Evolutionary conservation across 1,140 invertebrate genomes (phyloP), one percentile per base, ranked within the genome.

Genomic region (Gryllus bimaculatus): DNA sequence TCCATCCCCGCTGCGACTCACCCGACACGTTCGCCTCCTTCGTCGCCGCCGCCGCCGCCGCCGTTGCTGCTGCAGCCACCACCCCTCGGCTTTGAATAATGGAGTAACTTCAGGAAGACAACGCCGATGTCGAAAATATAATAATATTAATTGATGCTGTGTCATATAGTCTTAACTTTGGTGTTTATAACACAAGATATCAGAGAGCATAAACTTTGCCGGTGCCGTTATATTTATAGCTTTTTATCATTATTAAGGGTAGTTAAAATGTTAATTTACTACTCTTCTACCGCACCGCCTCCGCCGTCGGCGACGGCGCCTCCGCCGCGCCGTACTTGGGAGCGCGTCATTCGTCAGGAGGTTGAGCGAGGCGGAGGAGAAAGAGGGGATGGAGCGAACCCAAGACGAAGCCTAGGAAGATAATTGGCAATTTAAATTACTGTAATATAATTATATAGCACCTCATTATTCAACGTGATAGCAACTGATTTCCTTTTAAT

Each of bases 391-490:
- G 18, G 54, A 18, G 54, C 54, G 54, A 66, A 18, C 54, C 54
- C 54, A 66, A 66, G 54, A 66, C 54, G 54, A 66, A 66, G 54
- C 54, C 18, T 66, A 66, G 10, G 26, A 66, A 66, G 54, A 66
- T 66, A 66, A 66, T 66, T 66, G 54, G 54, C 54, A 66, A 66
- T 66, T 66, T 66, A 66, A 66, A 66, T 66, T 66, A 66, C 54
- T 66, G 54, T 66, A 66, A 66, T 66, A 66, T 66, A 66, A 66
- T 66, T 66, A 66, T 66, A 66, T 66, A 66, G 54, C 54, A 66
- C 54, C 54, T 66, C 54, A 66, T 66, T 66, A 66, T 66, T 66
- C 54, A 66, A 66, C 54, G 54, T 66, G 54, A 66, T 66, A 66
- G 54, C 18, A 66, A 66, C 54, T 66, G 54, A 66, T 66, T 66